A percentile compares a stretch with the other conserved stretches of the same genome.
Conservation (phyloP, 2,888 invertebrate genomes). For the Lithosia quadra region DNA sequence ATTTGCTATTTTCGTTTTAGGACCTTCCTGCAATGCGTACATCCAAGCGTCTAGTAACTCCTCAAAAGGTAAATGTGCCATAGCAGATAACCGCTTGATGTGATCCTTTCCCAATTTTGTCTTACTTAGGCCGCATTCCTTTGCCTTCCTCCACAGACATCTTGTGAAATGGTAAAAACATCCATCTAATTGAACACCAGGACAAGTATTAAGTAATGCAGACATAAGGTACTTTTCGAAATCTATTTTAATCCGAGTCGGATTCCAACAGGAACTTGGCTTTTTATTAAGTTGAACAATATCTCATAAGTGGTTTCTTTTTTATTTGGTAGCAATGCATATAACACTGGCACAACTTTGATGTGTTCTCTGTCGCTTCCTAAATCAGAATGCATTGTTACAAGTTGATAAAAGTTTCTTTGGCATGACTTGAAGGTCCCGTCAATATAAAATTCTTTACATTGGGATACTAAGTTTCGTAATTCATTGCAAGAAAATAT, state of each 20-base stretch:
- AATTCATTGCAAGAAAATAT: conserved; percentile 19
- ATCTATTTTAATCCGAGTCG: conserved; percentile 9
- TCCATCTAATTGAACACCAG: background rate
- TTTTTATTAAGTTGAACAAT: background rate
- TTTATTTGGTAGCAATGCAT: too few species aligned
- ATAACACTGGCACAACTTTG: conserved; percentile 17
- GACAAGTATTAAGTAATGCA: conserved; percentile 7
- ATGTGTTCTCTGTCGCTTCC: conserved; percentile 17
- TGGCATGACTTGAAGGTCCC: conserved; percentile 18
- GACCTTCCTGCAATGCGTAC: too few species aligned
- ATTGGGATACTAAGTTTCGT: conserved; percentile 13
- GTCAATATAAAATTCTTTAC: conserved; percentile 15
- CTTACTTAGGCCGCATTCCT: too few species aligned
- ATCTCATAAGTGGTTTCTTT: too few species aligned
- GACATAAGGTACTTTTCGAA: conserved; percentile 1
- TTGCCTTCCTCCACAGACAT: too few species aligned
- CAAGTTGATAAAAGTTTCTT: conserved; percentile 15
- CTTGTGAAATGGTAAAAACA: too few species aligned
- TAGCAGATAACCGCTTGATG: too few species aligned
- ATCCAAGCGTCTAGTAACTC: too few species aligned
- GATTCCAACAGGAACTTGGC: conserved; percentile 9
- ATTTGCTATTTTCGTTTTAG: background rate
- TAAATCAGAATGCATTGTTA: conserved; percentile 15
- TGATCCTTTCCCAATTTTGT: too few species aligned
- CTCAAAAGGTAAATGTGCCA: too few species aligned